phyloP scores from a whole-genome alignment of 2,888 invertebrate species.

The Nowickia ferox region DNA sequence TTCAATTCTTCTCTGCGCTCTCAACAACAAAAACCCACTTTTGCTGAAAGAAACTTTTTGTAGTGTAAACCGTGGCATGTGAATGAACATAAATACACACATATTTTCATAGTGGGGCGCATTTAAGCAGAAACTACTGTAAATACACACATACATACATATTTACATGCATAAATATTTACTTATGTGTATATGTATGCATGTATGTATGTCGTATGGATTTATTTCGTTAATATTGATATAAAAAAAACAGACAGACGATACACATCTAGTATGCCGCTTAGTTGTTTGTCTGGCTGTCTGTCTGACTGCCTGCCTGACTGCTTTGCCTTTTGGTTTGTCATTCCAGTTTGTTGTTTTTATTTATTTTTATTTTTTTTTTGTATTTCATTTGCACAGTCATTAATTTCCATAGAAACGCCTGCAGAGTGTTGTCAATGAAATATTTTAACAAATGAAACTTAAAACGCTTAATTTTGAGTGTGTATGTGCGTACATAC shows the following conservation, averaged over 20 bases:
- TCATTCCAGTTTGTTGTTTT: conserved; percentile 5
- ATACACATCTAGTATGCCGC: conserved; percentile 41
- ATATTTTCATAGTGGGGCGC: background rate
- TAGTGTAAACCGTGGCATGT: no score
- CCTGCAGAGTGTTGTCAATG: conserved; percentile 58
- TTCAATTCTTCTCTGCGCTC: no score
- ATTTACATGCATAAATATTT: background rate
- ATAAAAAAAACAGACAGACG: conserved; percentile 56
- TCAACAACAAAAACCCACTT: no score
- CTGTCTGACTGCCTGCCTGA: conserved; percentile 2
- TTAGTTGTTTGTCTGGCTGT: conserved; percentile 16
- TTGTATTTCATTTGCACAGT: conserved; percentile 47
- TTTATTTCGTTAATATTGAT: conserved; percentile 53
- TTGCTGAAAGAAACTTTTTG: no score
- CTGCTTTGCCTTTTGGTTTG: background rate
- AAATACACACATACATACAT: background rate
- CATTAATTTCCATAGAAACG: conserved; percentile 62
- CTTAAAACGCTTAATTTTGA: conserved; percentile 4
- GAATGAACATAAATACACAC: background rate
- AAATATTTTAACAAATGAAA: background rate
- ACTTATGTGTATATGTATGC: no score
- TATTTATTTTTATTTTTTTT: conserved; percentile 1
- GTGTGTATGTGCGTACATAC: background rate
- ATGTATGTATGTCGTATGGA: no score
- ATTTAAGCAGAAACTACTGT: no score